phyloP scores from a whole-genome alignment of 2,113 vertebrate species.

The Neolamprologus hecqui region DNA sequence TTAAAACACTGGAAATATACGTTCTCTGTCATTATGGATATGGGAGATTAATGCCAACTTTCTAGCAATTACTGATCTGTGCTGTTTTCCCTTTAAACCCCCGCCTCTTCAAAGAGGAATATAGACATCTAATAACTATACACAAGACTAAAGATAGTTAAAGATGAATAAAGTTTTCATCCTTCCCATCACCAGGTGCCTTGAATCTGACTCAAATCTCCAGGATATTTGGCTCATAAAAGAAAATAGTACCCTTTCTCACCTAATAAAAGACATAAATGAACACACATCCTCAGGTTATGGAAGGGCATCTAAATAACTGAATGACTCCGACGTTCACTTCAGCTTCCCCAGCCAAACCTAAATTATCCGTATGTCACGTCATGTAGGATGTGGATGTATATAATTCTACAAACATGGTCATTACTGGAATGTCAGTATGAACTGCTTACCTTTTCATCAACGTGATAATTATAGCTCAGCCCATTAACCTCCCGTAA shows the following conservation, averaged over 20 bases:
- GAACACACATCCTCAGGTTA: slow-evolving; percentile 8
- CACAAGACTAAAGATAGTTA: not conserved
- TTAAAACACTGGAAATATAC: not conserved
- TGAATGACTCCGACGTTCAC: not conserved
- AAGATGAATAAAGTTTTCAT: not conserved
- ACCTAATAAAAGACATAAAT: slow-evolving; percentile 36
- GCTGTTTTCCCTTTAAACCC: not conserved
- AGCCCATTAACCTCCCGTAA: not conserved
- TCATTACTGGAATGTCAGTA: slow-evolving; percentile 7
- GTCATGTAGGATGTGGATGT: slow-evolving; percentile 21
- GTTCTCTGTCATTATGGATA: slow-evolving; percentile 18
- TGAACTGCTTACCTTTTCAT: slow-evolving; percentile 13
- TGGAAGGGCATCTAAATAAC: not conserved
- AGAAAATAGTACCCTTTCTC: slow-evolving; percentile 28
- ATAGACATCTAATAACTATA: slow-evolving; percentile 34
- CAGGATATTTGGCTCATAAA: slow-evolving; percentile 39
- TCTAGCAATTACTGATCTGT: not conserved
- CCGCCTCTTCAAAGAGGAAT: slow-evolving; percentile 16
- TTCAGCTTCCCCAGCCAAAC: not conserved
- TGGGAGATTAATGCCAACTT: not conserved
- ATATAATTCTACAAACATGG: slow-evolving; percentile 19
- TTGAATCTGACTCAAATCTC: slow-evolving; percentile 10
- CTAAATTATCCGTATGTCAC: slow-evolving; percentile 3
- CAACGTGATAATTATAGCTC: not conserved
- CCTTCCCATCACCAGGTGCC: slow-evolving; percentile 11